Evolutionary conservation across 2,888 invertebrate genomes (phyloP).

Genomic region (Eledone cirrhosa): DNA sequence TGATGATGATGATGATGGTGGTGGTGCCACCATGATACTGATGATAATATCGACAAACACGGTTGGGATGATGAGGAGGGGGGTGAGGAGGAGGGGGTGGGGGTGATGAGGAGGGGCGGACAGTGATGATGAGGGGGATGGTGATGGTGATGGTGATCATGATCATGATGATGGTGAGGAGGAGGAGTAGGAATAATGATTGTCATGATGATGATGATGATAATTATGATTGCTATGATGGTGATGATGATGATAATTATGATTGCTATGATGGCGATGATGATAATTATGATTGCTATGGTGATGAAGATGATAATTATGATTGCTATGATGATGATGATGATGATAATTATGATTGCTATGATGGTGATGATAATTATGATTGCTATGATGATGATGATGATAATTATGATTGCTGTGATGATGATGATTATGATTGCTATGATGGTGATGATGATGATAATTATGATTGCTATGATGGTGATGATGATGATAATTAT

Average conservation of each 20-base stretch:
- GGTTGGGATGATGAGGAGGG: no score
- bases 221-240: not conserved
- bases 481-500: not conserved
- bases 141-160: no score
- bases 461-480: not conserved
- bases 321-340: constrained; percentile 4
- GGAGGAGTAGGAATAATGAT: no score
- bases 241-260: not conserved
- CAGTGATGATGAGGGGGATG: no score
- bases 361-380: not conserved
- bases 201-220: not conserved
- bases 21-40: no score
- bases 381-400: constrained; percentile 4
- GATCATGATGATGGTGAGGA: no score
- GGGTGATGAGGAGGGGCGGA: no score
- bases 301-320: constrained; percentile 4
- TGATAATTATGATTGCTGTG: not conserved
- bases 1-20: no score
- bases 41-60: no score
- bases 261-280: constrained; percentile 3
- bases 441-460: constrained; percentile 13
- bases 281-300: not conserved
- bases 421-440: no score
- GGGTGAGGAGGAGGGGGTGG: no score
- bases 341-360: not conserved